phyloP scores from a whole-genome alignment of 2,888 invertebrate genomes.

The Athrips mouffetella region DNA sequence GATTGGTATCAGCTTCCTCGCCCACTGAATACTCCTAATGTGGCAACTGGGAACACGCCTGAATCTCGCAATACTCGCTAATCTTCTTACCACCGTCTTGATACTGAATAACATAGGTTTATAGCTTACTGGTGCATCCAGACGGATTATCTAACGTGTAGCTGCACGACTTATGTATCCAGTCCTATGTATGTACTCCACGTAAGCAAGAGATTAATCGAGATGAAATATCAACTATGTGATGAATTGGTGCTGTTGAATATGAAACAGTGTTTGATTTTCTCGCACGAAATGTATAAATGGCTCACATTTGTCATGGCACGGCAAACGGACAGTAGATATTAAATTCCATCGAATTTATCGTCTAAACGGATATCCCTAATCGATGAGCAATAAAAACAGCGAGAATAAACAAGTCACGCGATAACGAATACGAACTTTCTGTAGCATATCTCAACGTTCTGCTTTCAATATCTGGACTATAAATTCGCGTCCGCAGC shows the following conservation, averaged over 20 bases:
- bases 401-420: conserved; percentile 2
- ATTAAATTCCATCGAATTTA: conserved; percentile 7
- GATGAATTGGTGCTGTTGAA: conserved; percentile 7
- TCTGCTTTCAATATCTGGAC: conserved; percentile 10
- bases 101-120: conserved; percentile 44
- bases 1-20: conserved; percentile 31
- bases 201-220: conserved; percentile 40
- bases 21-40: conserved; percentile 29
- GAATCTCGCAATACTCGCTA: conserved; percentile 34
- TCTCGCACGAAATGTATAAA: conserved; percentile 1
- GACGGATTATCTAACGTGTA: conserved; percentile 50
- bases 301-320: conserved; percentile 5
- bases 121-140: conserved; percentile 52
- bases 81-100: conserved; percentile 54
- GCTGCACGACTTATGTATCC: conserved; percentile 10
- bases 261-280: conserved; percentile 2
- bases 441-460: conserved; percentile 1
- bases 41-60: conserved; percentile 18
- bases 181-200: conserved; percentile 3
- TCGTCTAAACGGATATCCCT: conserved; percentile 3
- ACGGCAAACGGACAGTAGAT: neutral
- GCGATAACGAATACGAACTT: conserved; percentile 6
- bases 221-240: conserved; percentile 23
- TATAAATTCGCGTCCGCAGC: conserved; percentile 7
- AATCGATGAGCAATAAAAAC: conserved; percentile 1